phyloP scores from a whole-genome alignment of 2,113 vertebrate genomes.

The Dermatemys mawii region DNA sequence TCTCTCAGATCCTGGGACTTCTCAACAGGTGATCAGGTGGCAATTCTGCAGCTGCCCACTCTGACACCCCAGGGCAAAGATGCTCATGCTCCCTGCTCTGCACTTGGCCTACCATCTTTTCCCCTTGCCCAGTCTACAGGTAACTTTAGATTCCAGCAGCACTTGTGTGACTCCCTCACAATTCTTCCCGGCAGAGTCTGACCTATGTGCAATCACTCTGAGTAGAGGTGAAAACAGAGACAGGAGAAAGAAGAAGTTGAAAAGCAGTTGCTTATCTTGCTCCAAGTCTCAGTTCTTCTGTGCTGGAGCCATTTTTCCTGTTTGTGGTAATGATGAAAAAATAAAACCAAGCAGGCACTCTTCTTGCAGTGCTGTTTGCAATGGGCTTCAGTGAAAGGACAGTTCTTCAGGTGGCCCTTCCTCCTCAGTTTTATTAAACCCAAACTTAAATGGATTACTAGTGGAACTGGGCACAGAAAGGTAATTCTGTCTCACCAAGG shows the following conservation, averaged over 20 bases:
- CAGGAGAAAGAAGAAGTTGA: not conserved
- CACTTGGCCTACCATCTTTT: not conserved
- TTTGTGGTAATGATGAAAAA: not conserved
- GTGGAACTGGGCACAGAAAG: constrained; percentile 1
- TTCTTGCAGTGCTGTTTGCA: not conserved
- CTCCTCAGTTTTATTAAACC: not conserved
- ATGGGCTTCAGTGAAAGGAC: rapidly evolving
- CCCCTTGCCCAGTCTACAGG: not conserved
- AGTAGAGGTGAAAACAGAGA: not conserved
- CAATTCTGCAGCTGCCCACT: not conserved
- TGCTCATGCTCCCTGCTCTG: not conserved
- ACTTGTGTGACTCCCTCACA: not conserved
- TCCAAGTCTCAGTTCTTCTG: not conserved
- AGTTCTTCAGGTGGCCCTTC: not conserved
- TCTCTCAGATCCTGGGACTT: not conserved
- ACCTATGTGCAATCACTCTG: not conserved
- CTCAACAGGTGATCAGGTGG: not conserved
- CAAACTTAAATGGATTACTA: not conserved
- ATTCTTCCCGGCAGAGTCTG: not conserved
- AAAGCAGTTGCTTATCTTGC: not conserved
- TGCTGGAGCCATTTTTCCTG: not conserved
- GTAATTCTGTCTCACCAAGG: constrained; percentile 31
- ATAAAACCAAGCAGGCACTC: not conserved
- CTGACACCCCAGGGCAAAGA: not conserved
- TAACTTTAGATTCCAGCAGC: constrained; percentile 14